Percentiles rank a stretch among this genome's conserved stretches.
These are phyloP conservation scores for Eretmochelys imbricata DNA, from an alignment of 2,113 vertebrate species.

Conservation along the genomic window DNA sequence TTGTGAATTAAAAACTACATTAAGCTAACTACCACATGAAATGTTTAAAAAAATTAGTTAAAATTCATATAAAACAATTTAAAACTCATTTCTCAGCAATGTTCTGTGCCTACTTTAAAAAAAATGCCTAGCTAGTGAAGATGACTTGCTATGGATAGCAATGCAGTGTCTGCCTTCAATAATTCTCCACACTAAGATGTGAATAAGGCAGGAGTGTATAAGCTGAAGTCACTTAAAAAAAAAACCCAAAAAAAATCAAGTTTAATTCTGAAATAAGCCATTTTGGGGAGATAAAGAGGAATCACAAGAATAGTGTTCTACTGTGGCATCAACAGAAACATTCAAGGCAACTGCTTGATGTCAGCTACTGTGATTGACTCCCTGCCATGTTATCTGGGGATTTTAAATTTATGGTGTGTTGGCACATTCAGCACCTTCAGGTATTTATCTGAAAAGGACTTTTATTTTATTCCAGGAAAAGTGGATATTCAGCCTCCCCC, in stretches of 20 bases:
- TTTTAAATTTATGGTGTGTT: slow-evolving; percentile 21
- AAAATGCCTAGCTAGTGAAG: background rate
- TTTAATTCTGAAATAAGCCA: slow-evolving; percentile 40
- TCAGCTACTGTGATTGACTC: slow-evolving; percentile 1
- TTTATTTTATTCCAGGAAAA: slow-evolving; percentile 35
- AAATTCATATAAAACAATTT: background rate
- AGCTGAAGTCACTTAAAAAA: background rate
- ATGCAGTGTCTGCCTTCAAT: slow-evolving; percentile 33
- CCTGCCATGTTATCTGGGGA: background rate
- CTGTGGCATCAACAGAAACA: background rate
- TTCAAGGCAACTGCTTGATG: slow-evolving; percentile 32
- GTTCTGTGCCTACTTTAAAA: background rate
- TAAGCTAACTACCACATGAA: slow-evolving; percentile 39
- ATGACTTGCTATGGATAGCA: slow-evolving; percentile 12
- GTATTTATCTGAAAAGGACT: slow-evolving; percentile 35
- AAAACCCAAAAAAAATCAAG: background rate
- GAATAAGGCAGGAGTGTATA: slow-evolving; percentile 5
- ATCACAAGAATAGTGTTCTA: background rate
- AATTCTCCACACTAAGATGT: background rate
- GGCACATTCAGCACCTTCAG: slow-evolving; percentile 3
- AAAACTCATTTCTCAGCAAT: background rate
- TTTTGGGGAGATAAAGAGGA: background rate
- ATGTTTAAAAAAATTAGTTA: background rate
- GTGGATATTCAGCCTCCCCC: background rate
- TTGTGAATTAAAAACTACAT: background rate